These are phyloP conservation scores for Mamestra brassicae DNA, from an alignment of 2,888 invertebrate species.

Conservation along the genomic window DNA sequence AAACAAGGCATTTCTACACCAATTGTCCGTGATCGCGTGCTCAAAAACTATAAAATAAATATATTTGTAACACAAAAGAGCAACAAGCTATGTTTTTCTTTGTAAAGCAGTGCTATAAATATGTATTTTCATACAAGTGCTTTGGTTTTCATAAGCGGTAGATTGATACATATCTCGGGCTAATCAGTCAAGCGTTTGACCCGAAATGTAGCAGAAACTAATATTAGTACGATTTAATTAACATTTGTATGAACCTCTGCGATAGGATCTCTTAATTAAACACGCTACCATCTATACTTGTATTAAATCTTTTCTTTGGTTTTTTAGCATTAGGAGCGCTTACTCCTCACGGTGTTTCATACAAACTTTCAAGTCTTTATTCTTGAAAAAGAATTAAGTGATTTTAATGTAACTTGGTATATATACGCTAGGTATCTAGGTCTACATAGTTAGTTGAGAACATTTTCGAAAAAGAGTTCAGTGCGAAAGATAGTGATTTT, in stretches of 20 bases:
- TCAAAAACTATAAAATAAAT: constrained; percentile 48
- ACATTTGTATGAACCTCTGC: constrained; percentile 50
- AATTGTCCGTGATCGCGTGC: constrained; percentile 45
- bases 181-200: constrained; percentile 59
- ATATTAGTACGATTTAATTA: constrained; percentile 65
- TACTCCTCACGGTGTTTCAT: too few species aligned
- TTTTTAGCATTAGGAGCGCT: too few species aligned
- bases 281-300: constrained; percentile 50
- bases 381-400: too few species aligned
- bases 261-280: constrained; percentile 63
- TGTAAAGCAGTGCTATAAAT: constrained; percentile 20
- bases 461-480: too few species aligned
- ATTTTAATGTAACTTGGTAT: too few species aligned
- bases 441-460: too few species aligned
- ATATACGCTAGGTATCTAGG: too few species aligned
- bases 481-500: too few species aligned
- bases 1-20: constrained; percentile 34
- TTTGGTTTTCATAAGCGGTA: neutral
- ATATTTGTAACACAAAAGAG: constrained; percentile 33
- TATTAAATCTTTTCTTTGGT: constrained; percentile 4
- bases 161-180: constrained; percentile 43
- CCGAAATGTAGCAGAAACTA: constrained; percentile 53
- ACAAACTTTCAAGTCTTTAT: too few species aligned
- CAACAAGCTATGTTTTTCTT: constrained; percentile 41
- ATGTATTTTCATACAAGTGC: constrained; percentile 11